Evolutionary conservation across 2,113 vertebrate species (phyloP), one percentile per base, ranked within the genome.

Genomic region (Erythrocercus mccallii): DNA sequence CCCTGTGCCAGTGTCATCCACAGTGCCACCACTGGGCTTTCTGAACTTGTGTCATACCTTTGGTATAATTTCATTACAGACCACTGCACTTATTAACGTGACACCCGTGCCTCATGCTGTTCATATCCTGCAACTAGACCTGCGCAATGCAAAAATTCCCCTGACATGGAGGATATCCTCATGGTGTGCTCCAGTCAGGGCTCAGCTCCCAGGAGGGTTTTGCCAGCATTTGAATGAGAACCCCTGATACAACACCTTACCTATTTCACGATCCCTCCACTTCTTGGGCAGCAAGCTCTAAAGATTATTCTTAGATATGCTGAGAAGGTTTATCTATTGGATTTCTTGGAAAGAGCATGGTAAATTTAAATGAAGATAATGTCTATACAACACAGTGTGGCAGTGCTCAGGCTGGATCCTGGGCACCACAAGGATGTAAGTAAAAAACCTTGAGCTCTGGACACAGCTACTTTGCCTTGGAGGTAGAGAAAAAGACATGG

Each of bases 181-280:
- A 8, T 2, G 3, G 51, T 0, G 0, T 24, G 19, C 22, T 62
- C 33, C 68, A 22, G 19, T 53, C 48, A 33, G 51, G 31, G 51
- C 25, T 50, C 53, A 17, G 35, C 62, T 60, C 44, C 38, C 62
- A 54, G 57, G 25, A 76, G 57, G 40, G 48, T 57, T 83, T 79
- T 71, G 77, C 47, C 53, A 86, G 62, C 35, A 45, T 37, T 54
- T 80, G 31, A 72, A 18, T 1, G 2, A 80, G 48, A 57, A 31
- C 14, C 22, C 24, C 62, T 0, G 1, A 24, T 45, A 27, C 11
- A 57, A 37, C 47, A 66, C 37, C 35, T 13, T 31, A 18, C 23
- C 30, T 65, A 15, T 68, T 79, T 58, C 71, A 33, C 12, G 62
- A 0, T 28, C n/a, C 35, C 47, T 58, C 56, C 56, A 15, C 15